Conservation (phyloP, 2,888 invertebrate species). For the Glomeris marginata region DNA sequence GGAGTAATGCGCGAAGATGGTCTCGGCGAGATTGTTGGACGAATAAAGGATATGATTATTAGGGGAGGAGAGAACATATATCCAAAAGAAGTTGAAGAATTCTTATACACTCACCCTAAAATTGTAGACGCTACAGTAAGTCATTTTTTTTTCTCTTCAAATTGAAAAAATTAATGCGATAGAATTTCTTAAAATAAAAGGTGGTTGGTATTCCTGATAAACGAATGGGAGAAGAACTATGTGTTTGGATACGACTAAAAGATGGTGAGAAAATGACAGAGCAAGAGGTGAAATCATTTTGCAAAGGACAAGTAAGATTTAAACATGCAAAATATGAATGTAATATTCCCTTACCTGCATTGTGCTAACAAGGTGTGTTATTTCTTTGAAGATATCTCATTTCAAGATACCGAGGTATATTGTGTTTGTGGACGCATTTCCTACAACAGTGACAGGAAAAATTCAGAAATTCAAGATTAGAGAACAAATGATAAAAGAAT, state of each 20-base stretch:
- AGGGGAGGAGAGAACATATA: conserved; percentile 41
- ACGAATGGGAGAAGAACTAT: conserved; percentile 50
- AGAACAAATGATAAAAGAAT: conserved; percentile 1
- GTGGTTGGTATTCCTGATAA: conserved; percentile 59
- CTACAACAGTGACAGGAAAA: conserved; percentile 6
- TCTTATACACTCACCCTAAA: conserved; percentile 34
- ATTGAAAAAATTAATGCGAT: neutral
- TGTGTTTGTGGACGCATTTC: conserved; percentile 4
- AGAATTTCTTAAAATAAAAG: conserved; percentile 26
- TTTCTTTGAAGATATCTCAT: conserved; percentile 4
- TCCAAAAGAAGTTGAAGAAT: conserved; percentile 37
- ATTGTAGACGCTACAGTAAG: conserved; percentile 33
- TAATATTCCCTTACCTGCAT: neutral
- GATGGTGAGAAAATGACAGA: conserved; percentile 21
- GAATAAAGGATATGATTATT: conserved; percentile 38
- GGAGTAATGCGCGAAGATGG: conserved; percentile 36
- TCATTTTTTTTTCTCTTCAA: neutral
- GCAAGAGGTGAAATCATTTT: conserved; percentile 49
- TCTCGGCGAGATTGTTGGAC: conserved; percentile 35
- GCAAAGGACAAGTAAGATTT: conserved; percentile 38
- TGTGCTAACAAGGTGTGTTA: neutral
- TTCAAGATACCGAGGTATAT: conserved; percentile 8
- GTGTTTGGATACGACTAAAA: conserved; percentile 29
- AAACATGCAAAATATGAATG: too few relatives aligned
- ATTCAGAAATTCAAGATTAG: conserved; percentile 8